Conservation (phyloP, 2,888 invertebrate species). For the Nebria salina region DNA sequence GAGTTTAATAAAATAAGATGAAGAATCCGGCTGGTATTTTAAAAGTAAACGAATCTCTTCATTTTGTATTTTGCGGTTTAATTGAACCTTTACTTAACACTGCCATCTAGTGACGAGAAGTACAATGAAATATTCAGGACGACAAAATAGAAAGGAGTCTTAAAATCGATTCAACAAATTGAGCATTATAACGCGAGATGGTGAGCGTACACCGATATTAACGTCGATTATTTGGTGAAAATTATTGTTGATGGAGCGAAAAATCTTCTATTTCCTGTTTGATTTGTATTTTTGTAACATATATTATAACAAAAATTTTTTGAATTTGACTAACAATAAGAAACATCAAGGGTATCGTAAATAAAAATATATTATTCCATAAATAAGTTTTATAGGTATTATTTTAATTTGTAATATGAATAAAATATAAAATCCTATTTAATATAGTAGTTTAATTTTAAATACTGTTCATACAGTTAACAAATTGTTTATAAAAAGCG, state of each 20-base stretch:
- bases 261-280: background rate
- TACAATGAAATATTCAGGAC: background rate
- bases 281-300: too few relatives aligned
- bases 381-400: too few relatives aligned
- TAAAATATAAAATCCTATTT: too few relatives aligned
- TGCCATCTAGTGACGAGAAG: background rate
- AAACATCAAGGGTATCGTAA: too few relatives aligned
- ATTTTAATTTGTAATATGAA: too few relatives aligned
- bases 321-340: too few relatives aligned
- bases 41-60: background rate
- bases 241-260: background rate
- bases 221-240: background rate
- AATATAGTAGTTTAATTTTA: too few relatives aligned
- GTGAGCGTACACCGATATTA: background rate
- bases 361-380: too few relatives aligned
- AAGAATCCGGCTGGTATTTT: background rate
- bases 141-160: background rate
- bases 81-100: background rate
- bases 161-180: background rate
- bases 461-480: too few relatives aligned
- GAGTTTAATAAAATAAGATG: too few relatives aligned
- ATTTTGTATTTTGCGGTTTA: background rate
- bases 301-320: too few relatives aligned
- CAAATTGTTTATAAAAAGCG: too few relatives aligned
- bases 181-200: background rate